Evolutionary conservation across 2,797 vertebrate genomes (phyloP).

Genomic region (Coregonus sp.): DNA sequence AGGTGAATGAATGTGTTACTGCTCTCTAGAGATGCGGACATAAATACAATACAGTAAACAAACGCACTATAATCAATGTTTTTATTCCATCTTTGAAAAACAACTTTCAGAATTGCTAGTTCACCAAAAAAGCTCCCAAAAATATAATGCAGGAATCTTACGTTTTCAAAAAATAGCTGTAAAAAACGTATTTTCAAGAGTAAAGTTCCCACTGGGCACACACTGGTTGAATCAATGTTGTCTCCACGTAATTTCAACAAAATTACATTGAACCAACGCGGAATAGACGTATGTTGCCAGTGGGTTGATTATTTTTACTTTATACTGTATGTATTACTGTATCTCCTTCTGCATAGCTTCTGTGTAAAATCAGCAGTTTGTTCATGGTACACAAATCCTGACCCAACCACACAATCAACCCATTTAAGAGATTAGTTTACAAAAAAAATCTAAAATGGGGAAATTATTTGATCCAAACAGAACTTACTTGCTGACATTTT

Average conservation of each 20-base stretch:
- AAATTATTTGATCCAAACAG: neutral
- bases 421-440: neutral
- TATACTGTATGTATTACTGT: slow-evolving; percentile 14
- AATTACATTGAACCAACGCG: too few relatives aligned
- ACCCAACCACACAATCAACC: neutral
- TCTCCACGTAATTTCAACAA: too few relatives aligned
- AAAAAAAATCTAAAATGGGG: neutral
- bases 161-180: slow-evolving; percentile 30
- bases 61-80: slow-evolving; percentile 21
- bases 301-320: neutral
- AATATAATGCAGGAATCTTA: slow-evolving; percentile 37
- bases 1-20: neutral
- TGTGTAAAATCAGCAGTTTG: slow-evolving; percentile 9
- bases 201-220: neutral
- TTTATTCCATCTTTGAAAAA: slow-evolving; percentile 29
- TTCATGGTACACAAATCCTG: slow-evolving; percentile 5
- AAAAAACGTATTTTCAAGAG: slow-evolving; percentile 19
- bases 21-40: neutral
- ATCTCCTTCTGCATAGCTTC: slow-evolving; percentile 17
- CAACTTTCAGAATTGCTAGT: slow-evolving; percentile 29
- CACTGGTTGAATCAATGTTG: too few relatives aligned
- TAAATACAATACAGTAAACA: slow-evolving; percentile 1
- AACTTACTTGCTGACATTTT: neutral
- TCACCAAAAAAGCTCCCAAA: slow-evolving; percentile 20
- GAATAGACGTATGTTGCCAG: too few relatives aligned